Evolutionary conservation across 2,113 vertebrate genomes (phyloP), one percentile per base, ranked within the genome.

Genomic region (Cricetomys ansorgei): DNA sequence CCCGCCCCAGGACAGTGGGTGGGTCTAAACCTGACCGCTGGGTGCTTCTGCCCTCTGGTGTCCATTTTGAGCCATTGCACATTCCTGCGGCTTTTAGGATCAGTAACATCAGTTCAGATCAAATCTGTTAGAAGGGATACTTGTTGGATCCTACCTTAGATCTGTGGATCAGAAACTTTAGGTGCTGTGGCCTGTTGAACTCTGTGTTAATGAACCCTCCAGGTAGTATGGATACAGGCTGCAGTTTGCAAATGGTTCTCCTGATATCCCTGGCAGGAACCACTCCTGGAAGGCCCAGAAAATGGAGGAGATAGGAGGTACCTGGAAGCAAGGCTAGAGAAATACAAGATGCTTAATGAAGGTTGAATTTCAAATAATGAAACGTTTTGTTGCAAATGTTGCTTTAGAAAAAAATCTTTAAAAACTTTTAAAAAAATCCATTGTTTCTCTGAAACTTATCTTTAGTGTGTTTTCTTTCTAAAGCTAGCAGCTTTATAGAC

Each of bases 1-100:
- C 45, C 73, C 27, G 10, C 29, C 45, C 23, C 31, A 31, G 50
- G 48, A 59, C 19, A 29, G 23, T 31, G 17, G 53, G 64, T 1
- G 0, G 25, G 27, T 5, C 7, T 11, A 16, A 37, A 43, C 40
- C 88, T 31, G 65, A 64, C 7, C 37, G 15, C 8, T 80, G 94
- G 21, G n/a, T 13, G 2, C 53, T 34, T 94, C 95, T 96, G 65
- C 88, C 88, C 92, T 97, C 97, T 97, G 65, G 90, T 93, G 97
- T 72, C 27, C 48, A 48, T n/a, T 64, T 81, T 55, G 31, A 4
- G n/a, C 94, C 90, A 94, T n/a, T 81, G 87, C 7, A 15, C 19
- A 11, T 88, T 64, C 40, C 45, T 13, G 31, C 43, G 4, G n/a
- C 23, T 50, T 12, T 62, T 37, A 59, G 34, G 16, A 50, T 7